Conservation (phyloP, 2,888 invertebrate species). For the Dolomedes plantarius region DNA sequence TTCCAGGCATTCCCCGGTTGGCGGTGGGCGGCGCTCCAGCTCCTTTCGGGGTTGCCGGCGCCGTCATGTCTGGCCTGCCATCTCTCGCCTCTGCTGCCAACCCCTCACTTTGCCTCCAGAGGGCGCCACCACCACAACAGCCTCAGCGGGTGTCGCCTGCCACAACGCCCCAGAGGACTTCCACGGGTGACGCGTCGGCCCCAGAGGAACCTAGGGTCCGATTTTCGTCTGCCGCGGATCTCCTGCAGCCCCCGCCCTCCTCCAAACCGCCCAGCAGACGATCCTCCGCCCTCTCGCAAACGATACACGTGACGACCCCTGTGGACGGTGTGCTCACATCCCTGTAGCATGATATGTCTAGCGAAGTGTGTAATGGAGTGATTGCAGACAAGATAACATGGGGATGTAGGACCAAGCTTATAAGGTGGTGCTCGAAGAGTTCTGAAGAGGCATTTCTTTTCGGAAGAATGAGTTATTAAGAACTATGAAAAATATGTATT, state of each 20-base stretch:
- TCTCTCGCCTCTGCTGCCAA: conserved; percentile 40
- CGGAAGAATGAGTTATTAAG: too few relatives aligned
- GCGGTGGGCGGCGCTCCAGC: not conserved
- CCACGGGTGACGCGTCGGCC: not conserved
- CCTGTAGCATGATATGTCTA: too few relatives aligned
- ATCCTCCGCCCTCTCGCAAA: conserved; percentile 47
- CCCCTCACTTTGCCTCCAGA: conserved; percentile 14
- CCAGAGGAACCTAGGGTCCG: conserved; percentile 33
- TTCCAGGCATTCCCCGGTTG: conserved; percentile 38
- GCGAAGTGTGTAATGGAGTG: too few relatives aligned
- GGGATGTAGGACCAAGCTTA: too few relatives aligned
- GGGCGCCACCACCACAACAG: not conserved
- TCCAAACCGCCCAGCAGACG: conserved; percentile 37
- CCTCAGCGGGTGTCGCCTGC: not conserved
- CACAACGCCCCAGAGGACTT: not conserved
- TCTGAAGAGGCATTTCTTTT: too few relatives aligned
- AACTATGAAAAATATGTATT: too few relatives aligned
- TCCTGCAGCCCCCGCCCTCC: conserved; percentile 38
- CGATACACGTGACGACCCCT: conserved; percentile 62
- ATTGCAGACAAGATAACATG: too few relatives aligned
- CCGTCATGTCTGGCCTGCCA: conserved; percentile 50
- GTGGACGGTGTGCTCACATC: conserved; percentile 57
- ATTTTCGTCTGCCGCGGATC: conserved; percentile 39
- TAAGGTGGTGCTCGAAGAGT: too few relatives aligned
- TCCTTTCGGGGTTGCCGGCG: conserved; percentile 49